Percentiles rank a stretch among this genome's conserved stretches.
These are phyloP conservation scores for Lutraria lutraria DNA, from an alignment of 2,888 invertebrate genomes.

Conservation along the genomic window DNA sequence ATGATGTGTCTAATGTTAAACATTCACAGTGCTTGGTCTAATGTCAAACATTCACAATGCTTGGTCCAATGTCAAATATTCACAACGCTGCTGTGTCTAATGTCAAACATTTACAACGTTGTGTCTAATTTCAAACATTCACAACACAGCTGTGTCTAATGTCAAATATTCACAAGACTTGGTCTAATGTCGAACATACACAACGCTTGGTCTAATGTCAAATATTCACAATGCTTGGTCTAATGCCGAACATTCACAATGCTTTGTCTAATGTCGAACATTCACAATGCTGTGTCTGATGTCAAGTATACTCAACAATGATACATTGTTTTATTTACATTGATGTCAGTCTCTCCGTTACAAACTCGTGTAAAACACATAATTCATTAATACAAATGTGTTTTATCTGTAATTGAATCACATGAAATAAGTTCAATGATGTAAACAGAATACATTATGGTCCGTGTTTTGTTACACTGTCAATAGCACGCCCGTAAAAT, in stretches of 20 bases:
- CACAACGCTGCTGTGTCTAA: neutral
- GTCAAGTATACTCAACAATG: neutral
- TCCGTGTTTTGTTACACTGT: too few relatives aligned
- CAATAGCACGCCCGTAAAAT: too few relatives aligned
- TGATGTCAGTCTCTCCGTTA: neutral
- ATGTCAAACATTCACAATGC: neutral
- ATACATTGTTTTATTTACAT: too few relatives aligned
- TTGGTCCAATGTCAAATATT: neutral
- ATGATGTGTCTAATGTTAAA: too few relatives aligned
- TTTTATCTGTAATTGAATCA: neutral
- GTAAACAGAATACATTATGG: too few relatives aligned
- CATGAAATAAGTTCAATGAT: too few relatives aligned
- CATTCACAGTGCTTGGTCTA: neutral
- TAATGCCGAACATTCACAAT: neutral
- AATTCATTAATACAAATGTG: neutral
- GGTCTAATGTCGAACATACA: neutral
- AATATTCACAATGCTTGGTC: neutral
- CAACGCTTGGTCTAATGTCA: neutral
- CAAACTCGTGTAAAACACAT: neutral
- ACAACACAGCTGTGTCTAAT: neutral
- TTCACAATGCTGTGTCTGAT: neutral
- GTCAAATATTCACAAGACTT: neutral
- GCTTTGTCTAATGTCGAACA: neutral
- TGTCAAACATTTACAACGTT: neutral
- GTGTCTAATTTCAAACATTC: neutral